These are phyloP conservation scores for Clarias pachynema DNA, from an alignment of 2,797 vertebrate species.

Conservation along the genomic window DNA sequence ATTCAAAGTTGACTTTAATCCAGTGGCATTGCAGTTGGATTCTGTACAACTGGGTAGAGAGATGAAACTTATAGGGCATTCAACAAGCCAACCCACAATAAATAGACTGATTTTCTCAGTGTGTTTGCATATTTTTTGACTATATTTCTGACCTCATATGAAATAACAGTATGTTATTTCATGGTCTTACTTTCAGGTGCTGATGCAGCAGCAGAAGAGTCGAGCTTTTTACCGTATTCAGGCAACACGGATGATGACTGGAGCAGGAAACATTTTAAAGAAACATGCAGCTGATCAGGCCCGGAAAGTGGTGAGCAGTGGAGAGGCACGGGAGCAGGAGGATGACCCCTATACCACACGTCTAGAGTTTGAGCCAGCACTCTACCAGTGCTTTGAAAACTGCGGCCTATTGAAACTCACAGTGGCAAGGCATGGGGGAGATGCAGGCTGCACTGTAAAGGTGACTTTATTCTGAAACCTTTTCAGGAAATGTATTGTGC, in stretches of 20 bases:
- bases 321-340: conserved; percentile 75
- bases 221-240: conserved; percentile 86
- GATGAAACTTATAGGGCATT: neutral
- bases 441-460: conserved; percentile 74
- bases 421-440: conserved; percentile 74
- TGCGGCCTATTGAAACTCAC: conserved; percentile 82
- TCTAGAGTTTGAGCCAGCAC: conserved; percentile 77
- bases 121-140: neutral
- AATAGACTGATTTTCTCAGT: neutral
- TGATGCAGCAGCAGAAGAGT: conserved; percentile 87
- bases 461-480: conserved; percentile 56
- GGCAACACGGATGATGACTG: conserved; percentile 88
- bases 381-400: conserved; percentile 87
- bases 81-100: neutral
- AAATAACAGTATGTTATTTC: conserved; percentile 42
- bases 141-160: conserved; percentile 19
- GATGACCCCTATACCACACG: conserved; percentile 76
- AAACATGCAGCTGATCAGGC: conserved; percentile 86
- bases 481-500: neutral
- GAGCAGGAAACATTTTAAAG: conserved; percentile 85
- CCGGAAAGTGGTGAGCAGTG: conserved; percentile 80
- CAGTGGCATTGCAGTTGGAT: neutral
- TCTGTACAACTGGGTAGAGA: neutral
- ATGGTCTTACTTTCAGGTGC: conserved; percentile 62
- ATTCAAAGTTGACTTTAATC: neutral